A percentile compares a stretch with the other conserved stretches of the same genome.
phyloP scores from a whole-genome alignment of 37 sponge, comb jelly and placozoan genomes.

The Corticium candelabrum region DNA sequence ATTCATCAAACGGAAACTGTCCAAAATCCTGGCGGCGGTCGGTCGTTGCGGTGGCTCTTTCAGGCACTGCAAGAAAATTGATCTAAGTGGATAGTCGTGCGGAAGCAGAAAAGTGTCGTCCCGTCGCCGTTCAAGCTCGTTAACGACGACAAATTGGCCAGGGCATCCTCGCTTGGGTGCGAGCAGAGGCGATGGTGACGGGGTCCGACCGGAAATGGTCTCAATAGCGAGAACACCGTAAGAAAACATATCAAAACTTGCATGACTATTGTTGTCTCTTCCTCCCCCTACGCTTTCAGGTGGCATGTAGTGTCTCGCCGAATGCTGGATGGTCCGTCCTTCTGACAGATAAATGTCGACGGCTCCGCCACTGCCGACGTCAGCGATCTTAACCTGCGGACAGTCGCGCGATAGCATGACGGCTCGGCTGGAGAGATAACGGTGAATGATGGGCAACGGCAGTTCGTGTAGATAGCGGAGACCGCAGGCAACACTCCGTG shows the following conservation, averaged over 20 bases:
- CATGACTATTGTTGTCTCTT: conserved; percentile 8
- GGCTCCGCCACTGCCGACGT: conserved; percentile 49
- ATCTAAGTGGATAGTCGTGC: background rate
- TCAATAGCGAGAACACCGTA: conserved; percentile 56
- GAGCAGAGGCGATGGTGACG: conserved; percentile 15
- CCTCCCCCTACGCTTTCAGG: conserved; percentile 32
- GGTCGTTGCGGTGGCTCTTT: background rate
- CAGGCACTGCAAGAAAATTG: conserved; percentile 17
- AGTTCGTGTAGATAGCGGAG: conserved; percentile 61
- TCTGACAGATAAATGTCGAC: too few relatives aligned
- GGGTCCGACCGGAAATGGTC: conserved; percentile 26
- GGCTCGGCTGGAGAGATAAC: conserved; percentile 56
- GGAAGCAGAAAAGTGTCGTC: conserved; percentile 24
- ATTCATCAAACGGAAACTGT: too few relatives aligned
- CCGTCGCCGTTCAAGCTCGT: conserved; percentile 46
- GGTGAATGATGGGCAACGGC: conserved; percentile 48
- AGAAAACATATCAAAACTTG: conserved; percentile 45
- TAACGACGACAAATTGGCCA: background rate
- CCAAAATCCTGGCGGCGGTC: too few relatives aligned
- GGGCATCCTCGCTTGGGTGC: too few relatives aligned
- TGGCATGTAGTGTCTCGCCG: too few relatives aligned
- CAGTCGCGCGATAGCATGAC: conserved; percentile 29
- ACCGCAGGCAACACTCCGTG: conserved; percentile 32
- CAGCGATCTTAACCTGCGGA: conserved; percentile 46
- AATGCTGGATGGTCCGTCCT: background rate